phyloP scores from a whole-genome alignment of 2,113 vertebrate species.

The Odontophorus gujanensis region DNA sequence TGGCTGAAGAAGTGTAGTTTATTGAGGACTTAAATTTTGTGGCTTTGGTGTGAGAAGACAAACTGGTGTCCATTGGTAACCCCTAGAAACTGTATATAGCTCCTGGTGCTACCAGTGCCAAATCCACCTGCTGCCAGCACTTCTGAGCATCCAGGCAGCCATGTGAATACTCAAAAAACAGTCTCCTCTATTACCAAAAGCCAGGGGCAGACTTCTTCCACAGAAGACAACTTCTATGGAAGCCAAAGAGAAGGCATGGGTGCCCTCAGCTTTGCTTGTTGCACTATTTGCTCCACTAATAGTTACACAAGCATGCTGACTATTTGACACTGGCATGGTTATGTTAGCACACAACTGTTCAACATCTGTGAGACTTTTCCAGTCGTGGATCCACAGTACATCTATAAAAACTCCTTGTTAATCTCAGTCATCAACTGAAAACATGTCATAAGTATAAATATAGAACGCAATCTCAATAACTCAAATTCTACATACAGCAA shows the following conservation, averaged over 20 bases:
- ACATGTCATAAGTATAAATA: neutral
- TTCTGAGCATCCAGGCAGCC: neutral
- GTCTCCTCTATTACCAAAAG: neutral
- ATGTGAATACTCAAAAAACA: neutral
- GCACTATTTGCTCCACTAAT: neutral
- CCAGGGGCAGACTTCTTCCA: neutral
- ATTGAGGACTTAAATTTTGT: neutral
- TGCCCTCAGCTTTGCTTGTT: neutral
- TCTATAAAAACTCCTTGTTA: neutral
- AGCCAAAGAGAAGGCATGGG: neutral
- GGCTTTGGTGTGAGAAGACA: neutral
- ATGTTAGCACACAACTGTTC: neutral
- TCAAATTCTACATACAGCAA: neutral
- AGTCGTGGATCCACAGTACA: neutral
- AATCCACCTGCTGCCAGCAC: neutral
- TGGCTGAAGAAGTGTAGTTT: neutral
- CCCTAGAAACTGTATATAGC: neutral
- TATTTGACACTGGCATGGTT: neutral
- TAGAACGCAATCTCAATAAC: neutral
- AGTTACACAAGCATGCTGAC: neutral
- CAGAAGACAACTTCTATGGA: neutral
- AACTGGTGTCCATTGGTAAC: accelerated
- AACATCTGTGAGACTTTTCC: neutral
- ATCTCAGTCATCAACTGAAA: neutral
- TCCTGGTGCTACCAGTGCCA: neutral